Base-by-base conservation (phyloP, 2,797 vertebrate species). In the Simalia tracyae region DNA sequence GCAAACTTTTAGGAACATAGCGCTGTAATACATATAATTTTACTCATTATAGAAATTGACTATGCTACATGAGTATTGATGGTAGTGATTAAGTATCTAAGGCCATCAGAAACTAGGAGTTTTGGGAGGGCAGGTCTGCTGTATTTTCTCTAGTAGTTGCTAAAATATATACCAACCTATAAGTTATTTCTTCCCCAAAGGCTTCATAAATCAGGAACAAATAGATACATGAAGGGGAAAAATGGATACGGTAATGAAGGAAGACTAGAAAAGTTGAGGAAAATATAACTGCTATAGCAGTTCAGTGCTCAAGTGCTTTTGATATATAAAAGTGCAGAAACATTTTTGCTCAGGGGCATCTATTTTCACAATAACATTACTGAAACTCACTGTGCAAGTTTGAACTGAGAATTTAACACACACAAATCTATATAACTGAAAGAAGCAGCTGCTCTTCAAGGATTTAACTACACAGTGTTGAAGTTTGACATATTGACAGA, bases 271-370 rank as follows among this genome's bases (percentile, higher is more conserved):
- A 22, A n/a, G 56, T 28, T 61, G 26, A n/a, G 54, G 84, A 61
- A 89, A 76, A 86, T 61, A 68, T 57, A 64, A 68, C 19, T 72
- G 88, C 88, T 64, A 89, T 60, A 89, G 56, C 63, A 76, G 84
- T 76, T 76, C 86, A 86, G 57, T 72, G 56, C 50, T 61, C 61
- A 86, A 89, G 60, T 76, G 42, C 19, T 86, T 89, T 91, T 72
- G 72, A 64, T 57, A 81, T 10, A 87, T 17, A 57, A 56, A 60
- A 15, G 56, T 2, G 0, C 31, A 76, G 72, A 90, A 90, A 90
- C 10, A 12, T 81, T 61, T 61, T 56, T 86, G 64, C 15, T 85
- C 72, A 84, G 9, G 56, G 87, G 9, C 46, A 68, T 86, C 91
- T 46, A 15, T 46, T 86, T 56, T 42, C n/a, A 88, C 36, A 89